phyloP scores from a whole-genome alignment of 2,797 vertebrate genomes.

The Coranthus polyacanthus region DNA sequence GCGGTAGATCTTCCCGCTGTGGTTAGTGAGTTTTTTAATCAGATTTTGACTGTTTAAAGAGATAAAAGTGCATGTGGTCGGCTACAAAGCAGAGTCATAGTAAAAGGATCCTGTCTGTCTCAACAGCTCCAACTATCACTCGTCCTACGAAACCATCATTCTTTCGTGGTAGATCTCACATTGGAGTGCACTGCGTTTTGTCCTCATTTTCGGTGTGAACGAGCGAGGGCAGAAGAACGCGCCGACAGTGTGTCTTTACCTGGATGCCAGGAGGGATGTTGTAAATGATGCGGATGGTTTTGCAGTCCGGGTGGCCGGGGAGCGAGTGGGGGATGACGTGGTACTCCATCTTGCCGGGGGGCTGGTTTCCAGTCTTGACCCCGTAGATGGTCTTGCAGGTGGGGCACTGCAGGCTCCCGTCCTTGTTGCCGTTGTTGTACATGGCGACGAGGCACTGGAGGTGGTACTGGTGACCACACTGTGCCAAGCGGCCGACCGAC shows the following conservation, averaged over 20 bases:
- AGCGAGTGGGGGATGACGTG: conserved; percentile 96
- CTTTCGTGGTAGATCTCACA: no score
- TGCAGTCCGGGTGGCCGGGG: conserved; percentile 95
- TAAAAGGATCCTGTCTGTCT: no score
- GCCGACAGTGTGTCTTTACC: conserved; percentile 77
- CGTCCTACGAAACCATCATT: no score
- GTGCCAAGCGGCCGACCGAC: conserved; percentile 92
- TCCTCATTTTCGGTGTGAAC: no score
- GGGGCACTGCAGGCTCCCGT: conserved; percentile 96
- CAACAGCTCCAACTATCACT: no score
- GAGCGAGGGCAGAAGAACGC: no score
- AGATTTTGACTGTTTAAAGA: no score
- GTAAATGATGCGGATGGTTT: conserved; percentile 97
- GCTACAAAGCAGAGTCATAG: no score
- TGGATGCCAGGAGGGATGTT: conserved; percentile 97
- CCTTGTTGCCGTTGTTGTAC: conserved; percentile 99
- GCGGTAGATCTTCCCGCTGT: not conserved
- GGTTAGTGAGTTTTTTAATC: no score
- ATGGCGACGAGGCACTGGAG: conserved; percentile 96
- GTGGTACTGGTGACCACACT: conserved; percentile 94
- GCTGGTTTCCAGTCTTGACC: conserved; percentile 97
- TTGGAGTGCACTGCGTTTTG: no score
- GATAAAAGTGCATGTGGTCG: no score
- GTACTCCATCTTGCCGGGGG: conserved; percentile 98
- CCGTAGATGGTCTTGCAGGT: conserved; percentile 98